Base-by-base conservation (phyloP, 2,888 invertebrate species). In the Timema cristinae region DNA sequence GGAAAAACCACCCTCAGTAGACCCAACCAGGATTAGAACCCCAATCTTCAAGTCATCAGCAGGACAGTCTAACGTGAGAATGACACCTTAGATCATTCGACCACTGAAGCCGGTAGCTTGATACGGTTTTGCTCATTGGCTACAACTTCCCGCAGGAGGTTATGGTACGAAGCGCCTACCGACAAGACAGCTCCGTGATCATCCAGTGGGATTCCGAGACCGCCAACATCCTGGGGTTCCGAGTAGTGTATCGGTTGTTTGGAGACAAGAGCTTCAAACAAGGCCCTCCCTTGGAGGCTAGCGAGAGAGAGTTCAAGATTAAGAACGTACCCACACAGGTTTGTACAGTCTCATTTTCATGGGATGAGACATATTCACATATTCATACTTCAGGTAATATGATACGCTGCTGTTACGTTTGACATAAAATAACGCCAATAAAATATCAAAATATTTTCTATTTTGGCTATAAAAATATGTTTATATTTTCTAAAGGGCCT, bases 161-260 rank as follows among this genome's bases (percentile, higher is more conserved):
- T 47, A 88, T 92, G 76, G 92, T 95, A 51, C 92, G 93, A 81
- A 93, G 92, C 78, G 94, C 94, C 10, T 91, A 92, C 80, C 85
- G 92, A 75, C 92, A 93, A 82, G 95, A 94, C 78, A 93, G 90
- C 80, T 90, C 94, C 0, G 93, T 96, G 32, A 91, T 94, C 77
- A 93, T 96, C 76, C 93, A 94, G 79, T 96, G 95, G 95, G 94
- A 94, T 79, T 94, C 94, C 1, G 91, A 94, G 78, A 92, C 92
- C 11, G 89, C 91, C 0, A 94, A 93, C 79, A 92, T 93, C 78
- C 86, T 94, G n/a, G 95, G 94, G 69, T 95, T 95, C 81, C 87
- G 94, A 73, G 94, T 95, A 11, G 92, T 95, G 47, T 95, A 95
- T 81, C 85, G 95, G 71, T 84, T 95, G 61, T 96, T 96, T 79